Evolutionary conservation across 2,797 vertebrate species (phyloP), one percentile per base, ranked within the genome.

Genomic region (Harpagifer antarcticus): DNA sequence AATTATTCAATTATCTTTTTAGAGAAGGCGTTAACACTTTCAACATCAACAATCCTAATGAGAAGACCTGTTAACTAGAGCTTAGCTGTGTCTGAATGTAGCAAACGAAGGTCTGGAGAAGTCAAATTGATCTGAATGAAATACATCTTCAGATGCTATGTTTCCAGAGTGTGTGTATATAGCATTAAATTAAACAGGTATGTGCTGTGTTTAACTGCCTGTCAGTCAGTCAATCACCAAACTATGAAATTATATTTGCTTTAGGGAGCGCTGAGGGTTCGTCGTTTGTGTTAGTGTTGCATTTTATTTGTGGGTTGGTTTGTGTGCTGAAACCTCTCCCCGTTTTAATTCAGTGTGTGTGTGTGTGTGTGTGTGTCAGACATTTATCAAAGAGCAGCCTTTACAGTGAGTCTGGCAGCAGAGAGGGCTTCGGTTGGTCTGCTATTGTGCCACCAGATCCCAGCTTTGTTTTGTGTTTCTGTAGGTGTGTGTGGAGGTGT

Each of bases 371-470:
- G 16, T 43, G 13, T 37, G 33, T 37, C 10, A 55, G 56, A 68
- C 48, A 52, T 56, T 61, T 61, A 78, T 76, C 52, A 74, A 69
- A 82, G 53, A 37, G 33, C 33, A 37, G 33, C 33, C 33, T 37
- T 37, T 61, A 66, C 52, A 72, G 56, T 55, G 23, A 64, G 53
- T 19, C 45, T 78, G 60, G 79, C 66, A 71, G 68, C 53, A 65
- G 44, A 47, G 44, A 44, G 37, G 31, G 40, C 54, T 66, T 62
- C 50, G 37, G 57, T 79, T 71, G 49, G 72, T 19, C 60, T 64
- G 64, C 76, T 74, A 74, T 81, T 86, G 83, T 86, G 61, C 13
- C 48, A 76, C 56, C 62, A 60, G 62, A 82, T 80, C 72, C 55
- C 55, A 62, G 58, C 79, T 78, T 82, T 79, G 57, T 71, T 74